Evolutionary conservation across 2,797 vertebrate genomes (phyloP).

Genomic region (Pangasius sanitwongsei): DNA sequence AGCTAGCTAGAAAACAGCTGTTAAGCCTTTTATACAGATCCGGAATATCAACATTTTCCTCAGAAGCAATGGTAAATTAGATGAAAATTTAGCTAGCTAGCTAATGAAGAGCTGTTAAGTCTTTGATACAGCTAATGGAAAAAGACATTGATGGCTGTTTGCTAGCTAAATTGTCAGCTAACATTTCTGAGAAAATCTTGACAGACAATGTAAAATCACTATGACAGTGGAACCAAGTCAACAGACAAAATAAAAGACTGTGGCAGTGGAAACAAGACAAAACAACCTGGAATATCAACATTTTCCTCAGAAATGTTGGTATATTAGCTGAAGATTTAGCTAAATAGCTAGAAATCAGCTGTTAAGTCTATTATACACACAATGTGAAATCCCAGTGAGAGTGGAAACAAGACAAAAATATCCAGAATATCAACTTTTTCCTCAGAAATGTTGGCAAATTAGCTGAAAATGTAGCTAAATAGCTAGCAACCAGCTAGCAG

Average conservation of each 20-base stretch:
- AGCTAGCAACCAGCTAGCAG: background rate
- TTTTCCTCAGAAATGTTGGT: background rate
- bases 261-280: background rate
- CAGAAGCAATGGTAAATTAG: background rate
- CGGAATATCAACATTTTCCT: background rate
- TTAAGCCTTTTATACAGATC: background rate
- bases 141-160: background rate
- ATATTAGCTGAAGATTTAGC: background rate
- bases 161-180: background rate
- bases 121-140: background rate
- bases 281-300: background rate
- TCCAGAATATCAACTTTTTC: background rate
- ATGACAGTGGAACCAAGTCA: background rate
- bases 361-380: background rate
- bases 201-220: background rate
- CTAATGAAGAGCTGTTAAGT: background rate
- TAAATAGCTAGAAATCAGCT: background rate
- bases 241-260: background rate
- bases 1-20: background rate
- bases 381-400: background rate
- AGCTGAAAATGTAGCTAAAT: background rate
- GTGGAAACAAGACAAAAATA: background rate
- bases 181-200: background rate
- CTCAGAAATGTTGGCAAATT: background rate
- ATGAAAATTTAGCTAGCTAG: background rate